phyloP scores from a whole-genome alignment of 2,888 invertebrate genomes.

The Podotricha telesiphe region DNA sequence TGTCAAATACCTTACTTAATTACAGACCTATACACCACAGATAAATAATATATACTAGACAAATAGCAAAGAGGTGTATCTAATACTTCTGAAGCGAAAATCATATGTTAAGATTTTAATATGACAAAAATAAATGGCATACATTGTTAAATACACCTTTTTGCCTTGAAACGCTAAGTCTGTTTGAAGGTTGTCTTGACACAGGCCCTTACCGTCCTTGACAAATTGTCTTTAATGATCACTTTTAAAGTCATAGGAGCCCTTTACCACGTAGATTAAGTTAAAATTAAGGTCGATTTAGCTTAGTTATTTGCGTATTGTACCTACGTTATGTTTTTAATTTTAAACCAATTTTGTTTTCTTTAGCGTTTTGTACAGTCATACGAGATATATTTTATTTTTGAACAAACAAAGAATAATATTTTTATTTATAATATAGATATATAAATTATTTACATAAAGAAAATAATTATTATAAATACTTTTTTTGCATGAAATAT shows the following conservation, averaged over 20 bases:
- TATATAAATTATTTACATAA: conserved; percentile 66
- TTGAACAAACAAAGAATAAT: conserved; percentile 69
- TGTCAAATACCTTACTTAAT: conserved; percentile 31
- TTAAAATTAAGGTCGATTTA: conserved; percentile 72
- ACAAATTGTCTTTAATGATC: conserved; percentile 53
- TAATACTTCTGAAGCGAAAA: background rate
- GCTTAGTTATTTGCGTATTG: conserved; percentile 71
- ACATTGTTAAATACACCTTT: conserved; percentile 12
- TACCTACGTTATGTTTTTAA: conserved; percentile 74
- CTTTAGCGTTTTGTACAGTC: conserved; percentile 74
- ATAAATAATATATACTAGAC: conserved; percentile 14
- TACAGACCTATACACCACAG: conserved; percentile 28
- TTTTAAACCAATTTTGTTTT: conserved; percentile 63
- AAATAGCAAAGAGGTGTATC: conserved; percentile 12
- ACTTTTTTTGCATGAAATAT: conserved; percentile 51
- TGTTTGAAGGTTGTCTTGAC: conserved; percentile 37
- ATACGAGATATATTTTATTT: conserved; percentile 74
- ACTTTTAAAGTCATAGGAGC: conserved; percentile 74
- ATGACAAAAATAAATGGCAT: background rate
- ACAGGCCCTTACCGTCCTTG: conserved; percentile 67
- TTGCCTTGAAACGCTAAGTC: conserved; percentile 21
- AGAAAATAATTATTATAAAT: conserved; percentile 69
- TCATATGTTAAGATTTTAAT: background rate
- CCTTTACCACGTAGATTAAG: conserved; percentile 78
- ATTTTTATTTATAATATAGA: conserved; percentile 65